Conservation (phyloP, 2,888 invertebrate genomes). For the Oxytorus armatus region DNA sequence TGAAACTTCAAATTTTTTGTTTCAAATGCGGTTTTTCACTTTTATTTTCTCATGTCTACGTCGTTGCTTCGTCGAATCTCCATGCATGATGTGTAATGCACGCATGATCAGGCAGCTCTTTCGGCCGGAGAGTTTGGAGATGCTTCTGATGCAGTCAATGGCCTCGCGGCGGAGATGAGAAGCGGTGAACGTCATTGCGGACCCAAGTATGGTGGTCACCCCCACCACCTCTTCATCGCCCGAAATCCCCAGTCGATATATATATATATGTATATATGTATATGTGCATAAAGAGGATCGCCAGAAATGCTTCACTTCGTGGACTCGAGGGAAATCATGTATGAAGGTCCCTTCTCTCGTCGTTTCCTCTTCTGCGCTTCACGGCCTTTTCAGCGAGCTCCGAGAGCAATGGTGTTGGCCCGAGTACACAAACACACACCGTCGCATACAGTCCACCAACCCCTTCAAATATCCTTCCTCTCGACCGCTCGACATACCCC, state of each 20-base stretch:
- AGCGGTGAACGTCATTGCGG: constrained; percentile 58
- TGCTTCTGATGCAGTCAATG: constrained; percentile 70
- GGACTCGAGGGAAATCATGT: constrained; percentile 84
- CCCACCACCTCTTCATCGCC: constrained; percentile 73
- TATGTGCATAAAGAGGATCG: constrained; percentile 74
- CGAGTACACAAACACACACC: constrained; percentile 25
- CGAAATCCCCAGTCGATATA: constrained; percentile 27
- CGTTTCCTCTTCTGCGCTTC: constrained; percentile 68
- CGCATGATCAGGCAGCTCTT: constrained; percentile 82
- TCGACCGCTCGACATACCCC: constrained; percentile 33
- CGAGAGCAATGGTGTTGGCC: constrained; percentile 58
- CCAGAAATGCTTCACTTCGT: constrained; percentile 82
- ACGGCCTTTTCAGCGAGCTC: constrained; percentile 70
- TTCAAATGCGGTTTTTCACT: constrained; percentile 26
- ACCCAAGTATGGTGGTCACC: constrained; percentile 66
- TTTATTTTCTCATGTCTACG: constrained; percentile 39
- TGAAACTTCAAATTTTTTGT: constrained; percentile 45
- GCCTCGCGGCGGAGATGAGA: constrained; percentile 28
- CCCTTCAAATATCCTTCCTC: constrained; percentile 54
- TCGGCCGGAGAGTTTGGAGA: constrained; percentile 72
- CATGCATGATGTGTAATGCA: too few relatives aligned
- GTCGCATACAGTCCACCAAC: constrained; percentile 28
- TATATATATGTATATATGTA: constrained; percentile 26
- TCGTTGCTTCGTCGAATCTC: constrained; percentile 79
- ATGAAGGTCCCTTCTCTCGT: constrained; percentile 79